These are phyloP conservation scores for Aphidius colemani DNA, from an alignment of 2,888 invertebrate genomes.

Conservation along the genomic window DNA sequence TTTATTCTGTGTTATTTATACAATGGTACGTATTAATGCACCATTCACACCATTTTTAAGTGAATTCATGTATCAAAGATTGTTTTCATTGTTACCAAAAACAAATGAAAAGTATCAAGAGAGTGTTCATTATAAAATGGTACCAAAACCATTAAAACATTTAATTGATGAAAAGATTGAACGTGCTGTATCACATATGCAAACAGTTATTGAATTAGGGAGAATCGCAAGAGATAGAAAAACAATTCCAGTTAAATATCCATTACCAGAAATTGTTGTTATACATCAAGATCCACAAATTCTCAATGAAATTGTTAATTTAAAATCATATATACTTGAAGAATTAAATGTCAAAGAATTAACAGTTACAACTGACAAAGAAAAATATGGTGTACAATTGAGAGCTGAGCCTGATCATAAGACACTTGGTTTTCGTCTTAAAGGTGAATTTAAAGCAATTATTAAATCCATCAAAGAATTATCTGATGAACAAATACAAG, in stretches of 20 bases:
- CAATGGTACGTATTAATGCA: constrained; percentile 92
- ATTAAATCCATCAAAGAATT: constrained; percentile 80
- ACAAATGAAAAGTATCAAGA: constrained; percentile 59
- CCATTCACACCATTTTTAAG: constrained; percentile 97
- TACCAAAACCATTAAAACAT: constrained; percentile 74
- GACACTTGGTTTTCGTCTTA: constrained; percentile 83
- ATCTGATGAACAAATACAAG: constrained; percentile 78
- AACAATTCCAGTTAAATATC: constrained; percentile 94
- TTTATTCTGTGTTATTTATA: constrained; percentile 83
- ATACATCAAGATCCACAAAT: constrained; percentile 83
- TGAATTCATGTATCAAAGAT: constrained; percentile 91
- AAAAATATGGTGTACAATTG: constrained; percentile 87
- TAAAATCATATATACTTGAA: constrained; percentile 85
- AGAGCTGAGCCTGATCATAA: constrained; percentile 96
- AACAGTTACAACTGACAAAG: constrained; percentile 85
- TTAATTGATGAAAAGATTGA: constrained; percentile 87
- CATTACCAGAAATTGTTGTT: constrained; percentile 92
- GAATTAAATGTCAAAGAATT: constrained; percentile 91
- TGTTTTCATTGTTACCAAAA: constrained; percentile 70
- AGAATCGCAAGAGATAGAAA: constrained; percentile 90
- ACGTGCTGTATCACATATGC: constrained; percentile 89
- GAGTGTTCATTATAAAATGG: constrained; percentile 91
- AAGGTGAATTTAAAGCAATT: constrained; percentile 88
- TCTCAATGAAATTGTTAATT: constrained; percentile 76
- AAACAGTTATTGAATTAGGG: constrained; percentile 92